Evolutionary conservation across 2,888 invertebrate genomes (phyloP).

Genomic region (Apotomis turbidana): DNA sequence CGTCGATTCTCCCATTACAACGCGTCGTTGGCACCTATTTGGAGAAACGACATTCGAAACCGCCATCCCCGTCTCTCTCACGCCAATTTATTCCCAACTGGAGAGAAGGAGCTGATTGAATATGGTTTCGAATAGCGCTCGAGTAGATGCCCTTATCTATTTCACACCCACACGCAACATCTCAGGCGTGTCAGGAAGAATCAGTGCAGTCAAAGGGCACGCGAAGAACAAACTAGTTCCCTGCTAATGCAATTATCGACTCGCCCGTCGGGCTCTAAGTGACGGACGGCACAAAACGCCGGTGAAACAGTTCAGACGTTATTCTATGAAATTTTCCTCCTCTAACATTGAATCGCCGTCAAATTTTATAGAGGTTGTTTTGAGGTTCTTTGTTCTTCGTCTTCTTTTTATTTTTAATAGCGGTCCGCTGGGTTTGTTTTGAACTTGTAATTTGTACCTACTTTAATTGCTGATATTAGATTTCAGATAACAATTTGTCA

Average conservation of each 20-base stretch:
- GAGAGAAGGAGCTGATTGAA: constrained; percentile 1
- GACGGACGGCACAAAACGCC: constrained; percentile 47
- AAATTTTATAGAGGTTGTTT: constrained; percentile 3
- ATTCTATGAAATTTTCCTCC: constrained; percentile 17
- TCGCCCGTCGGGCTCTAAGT: constrained; percentile 59
- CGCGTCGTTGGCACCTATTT: constrained; percentile 11
- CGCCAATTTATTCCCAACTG: background rate
- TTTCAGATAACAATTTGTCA: constrained; percentile 13
- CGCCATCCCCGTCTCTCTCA: constrained; percentile 4
- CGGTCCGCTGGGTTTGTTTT: background rate
- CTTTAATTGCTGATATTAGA: constrained; percentile 2
- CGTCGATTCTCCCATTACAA: constrained; percentile 29
- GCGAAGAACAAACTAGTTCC: constrained; percentile 62
- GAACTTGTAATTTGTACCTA: background rate
- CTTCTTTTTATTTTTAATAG: constrained; percentile 2
- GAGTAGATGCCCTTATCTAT: constrained; percentile 26
- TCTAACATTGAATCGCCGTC: constrained; percentile 27
- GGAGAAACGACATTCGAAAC: constrained; percentile 16
- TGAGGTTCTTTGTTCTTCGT: constrained; percentile 3
- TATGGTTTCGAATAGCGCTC: constrained; percentile 3
- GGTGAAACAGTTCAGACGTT: constrained; percentile 26
- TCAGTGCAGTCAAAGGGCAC: constrained; percentile 68
- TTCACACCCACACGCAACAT: constrained; percentile 30
- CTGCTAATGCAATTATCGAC: constrained; percentile 70
- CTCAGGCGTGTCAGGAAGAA: constrained; percentile 55